Percentiles rank a stretch among this genome's conserved stretches.
Conservation (phyloP, 2,888 invertebrate species). For the Coelinius sp. region DNA sequence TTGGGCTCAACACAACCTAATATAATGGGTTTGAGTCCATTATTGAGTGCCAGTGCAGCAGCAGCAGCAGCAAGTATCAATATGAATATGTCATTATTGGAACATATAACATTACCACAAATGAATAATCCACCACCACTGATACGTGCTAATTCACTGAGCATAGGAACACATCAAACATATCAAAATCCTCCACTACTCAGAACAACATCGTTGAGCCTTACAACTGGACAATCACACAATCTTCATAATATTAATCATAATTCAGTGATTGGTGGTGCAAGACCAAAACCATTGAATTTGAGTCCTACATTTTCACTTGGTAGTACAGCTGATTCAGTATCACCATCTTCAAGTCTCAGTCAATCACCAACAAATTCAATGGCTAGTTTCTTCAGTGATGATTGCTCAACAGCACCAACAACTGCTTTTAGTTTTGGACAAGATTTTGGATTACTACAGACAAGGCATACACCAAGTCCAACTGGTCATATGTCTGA, state of each 20-base stretch:
- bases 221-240: constrained; percentile 59
- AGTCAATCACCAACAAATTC: constrained; percentile 78
- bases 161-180: constrained; percentile 45
- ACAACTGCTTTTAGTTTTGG: constrained; percentile 63
- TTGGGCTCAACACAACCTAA: constrained; percentile 61
- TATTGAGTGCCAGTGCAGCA: constrained; percentile 63
- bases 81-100: constrained; percentile 67
- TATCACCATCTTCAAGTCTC: constrained; percentile 76
- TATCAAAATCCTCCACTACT: constrained; percentile 54
- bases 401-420: constrained; percentile 69
- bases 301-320: constrained; percentile 70
- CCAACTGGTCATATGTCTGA: constrained; percentile 45
- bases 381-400: constrained; percentile 76
- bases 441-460: constrained; percentile 65
- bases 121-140: constrained; percentile 68
- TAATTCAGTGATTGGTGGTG: constrained; percentile 57
- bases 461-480: constrained; percentile 72
- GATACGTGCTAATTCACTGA: constrained; percentile 67
- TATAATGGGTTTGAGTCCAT: constrained; percentile 65
- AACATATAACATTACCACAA: constrained; percentile 71
- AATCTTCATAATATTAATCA: constrained; percentile 51
- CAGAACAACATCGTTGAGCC: constrained; percentile 59
- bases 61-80: constrained; percentile 51
- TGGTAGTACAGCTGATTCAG: constrained; percentile 73
- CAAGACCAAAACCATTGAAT: constrained; percentile 67